Conservation (phyloP, 2,888 invertebrate genomes). For the Oscheius onirici region DNA sequence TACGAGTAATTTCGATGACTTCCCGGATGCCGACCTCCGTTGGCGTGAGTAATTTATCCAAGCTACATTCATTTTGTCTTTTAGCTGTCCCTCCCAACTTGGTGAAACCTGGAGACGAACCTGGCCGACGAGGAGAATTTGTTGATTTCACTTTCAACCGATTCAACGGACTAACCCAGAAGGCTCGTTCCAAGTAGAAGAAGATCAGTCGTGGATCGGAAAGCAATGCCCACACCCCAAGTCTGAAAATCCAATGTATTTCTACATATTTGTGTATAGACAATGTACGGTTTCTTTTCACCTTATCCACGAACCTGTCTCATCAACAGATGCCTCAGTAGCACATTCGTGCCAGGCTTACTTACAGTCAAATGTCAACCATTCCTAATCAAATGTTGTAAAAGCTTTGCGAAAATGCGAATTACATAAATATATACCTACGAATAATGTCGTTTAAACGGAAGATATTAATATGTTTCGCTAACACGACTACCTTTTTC, state of each 20-base stretch:
- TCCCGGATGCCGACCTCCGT: conserved; percentile 97
- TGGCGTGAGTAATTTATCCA: conserved; percentile 83
- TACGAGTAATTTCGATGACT: conserved; percentile 99
- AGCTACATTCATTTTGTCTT: not conserved
- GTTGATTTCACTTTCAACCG: conserved; percentile 99
- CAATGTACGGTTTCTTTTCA: not conserved
- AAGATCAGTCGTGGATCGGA: conserved; percentile 8
- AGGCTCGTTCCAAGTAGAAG: conserved; percentile 44
- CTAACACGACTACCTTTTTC: no score
- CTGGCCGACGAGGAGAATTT: conserved; percentile 84
- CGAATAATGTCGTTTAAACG: no score
- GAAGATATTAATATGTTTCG: no score
- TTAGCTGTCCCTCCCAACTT: conserved; percentile 13
- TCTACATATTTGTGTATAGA: not conserved
- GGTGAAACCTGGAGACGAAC: conserved; percentile 44
- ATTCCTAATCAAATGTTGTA: no score
- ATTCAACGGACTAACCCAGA: conserved; percentile 89
- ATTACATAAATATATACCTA: no score
- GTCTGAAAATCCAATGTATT: no score
- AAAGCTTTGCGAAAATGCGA: no score
- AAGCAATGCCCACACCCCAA: not conserved
- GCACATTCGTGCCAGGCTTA: no score
- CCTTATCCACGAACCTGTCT: not conserved
- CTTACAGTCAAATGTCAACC: no score
- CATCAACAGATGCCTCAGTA: no score